These are phyloP conservation scores for Pteropus rufus DNA, from an alignment of 2,797 vertebrate species.

Conservation along the genomic window DNA sequence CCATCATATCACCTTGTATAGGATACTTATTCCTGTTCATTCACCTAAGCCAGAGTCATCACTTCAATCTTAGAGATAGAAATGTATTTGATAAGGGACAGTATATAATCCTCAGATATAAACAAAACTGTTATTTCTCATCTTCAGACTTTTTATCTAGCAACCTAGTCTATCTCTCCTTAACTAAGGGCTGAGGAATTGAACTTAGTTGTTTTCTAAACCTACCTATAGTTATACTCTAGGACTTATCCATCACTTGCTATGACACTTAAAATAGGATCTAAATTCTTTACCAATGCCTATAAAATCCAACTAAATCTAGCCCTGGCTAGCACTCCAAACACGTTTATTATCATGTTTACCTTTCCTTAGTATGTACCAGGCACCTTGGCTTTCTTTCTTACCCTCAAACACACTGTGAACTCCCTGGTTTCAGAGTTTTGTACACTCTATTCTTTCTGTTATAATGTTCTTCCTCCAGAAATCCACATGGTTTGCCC, in stretches of 20 bases:
- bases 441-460: accelerated
- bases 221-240: background rate
- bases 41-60: background rate
- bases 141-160: background rate
- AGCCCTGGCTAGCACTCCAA: background rate
- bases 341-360: background rate
- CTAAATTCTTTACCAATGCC: background rate
- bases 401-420: background rate
- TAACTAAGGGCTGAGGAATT: background rate
- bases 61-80: background rate
- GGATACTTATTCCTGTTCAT: background rate
- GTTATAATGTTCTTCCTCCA: background rate
- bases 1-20: background rate
- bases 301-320: background rate
- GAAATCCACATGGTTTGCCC: background rate
- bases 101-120: background rate
- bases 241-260: background rate
- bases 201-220: background rate
- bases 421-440: background rate
- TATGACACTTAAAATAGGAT: background rate
- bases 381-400: background rate
- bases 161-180: background rate
- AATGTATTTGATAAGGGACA: background rate
- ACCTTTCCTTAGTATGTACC: background rate
- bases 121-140: background rate